Evolutionary conservation across 1,140 invertebrate genomes (phyloP), one percentile per base, ranked within the genome.

Genomic region (Lanistes nyassanus): DNA sequence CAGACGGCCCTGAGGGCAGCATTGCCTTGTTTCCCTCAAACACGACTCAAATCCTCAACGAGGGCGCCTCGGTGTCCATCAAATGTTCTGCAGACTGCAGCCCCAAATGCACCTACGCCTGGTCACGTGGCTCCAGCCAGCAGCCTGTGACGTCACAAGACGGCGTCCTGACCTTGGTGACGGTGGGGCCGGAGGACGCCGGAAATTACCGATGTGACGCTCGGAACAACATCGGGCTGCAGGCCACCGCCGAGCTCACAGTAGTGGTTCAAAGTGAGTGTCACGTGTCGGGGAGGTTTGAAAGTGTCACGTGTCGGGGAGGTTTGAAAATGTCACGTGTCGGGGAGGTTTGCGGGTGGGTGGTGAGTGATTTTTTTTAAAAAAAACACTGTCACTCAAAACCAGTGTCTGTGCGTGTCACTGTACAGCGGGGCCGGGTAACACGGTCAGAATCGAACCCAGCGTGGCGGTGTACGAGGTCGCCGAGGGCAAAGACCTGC

Each of bases 161-260:
- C 36, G 68, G 68, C 29, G 66, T 70, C n/a, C 75, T 76, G 36
- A 70, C 75, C 36, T 42, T 76, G 53, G 75, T 76, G 53, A 55
- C 55, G 37, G 53, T 76, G 39, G 53, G 55, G 9, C 53, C 53
- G 66, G 68, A 65, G 21, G 42, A 76, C 47, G 75, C 66, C 55
- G 75, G 75, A 60, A 76, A 55, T 58, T 76, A 76, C 75, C 66
- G 66, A 53, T 76, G 75, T 76, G 19, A 36, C 0, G 75, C 67
- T 29, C 34, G 36, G 36, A 70, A 76, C 58, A 47, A 55, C 26
- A 58, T 76, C 66, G 75, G 75, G 11, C n/a, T 69, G 13, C 21
- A 34, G 55, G 37, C 66, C 1, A 56, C 70, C 60, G 55, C 3
- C 13, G 56, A 55, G 13, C 34, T 72, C 21, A 29, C 70, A 11